Percentiles rank a stretch among this genome's conserved stretches.
phyloP scores from a whole-genome alignment of 2,888 invertebrate species.

The Cephus spinipes region DNA sequence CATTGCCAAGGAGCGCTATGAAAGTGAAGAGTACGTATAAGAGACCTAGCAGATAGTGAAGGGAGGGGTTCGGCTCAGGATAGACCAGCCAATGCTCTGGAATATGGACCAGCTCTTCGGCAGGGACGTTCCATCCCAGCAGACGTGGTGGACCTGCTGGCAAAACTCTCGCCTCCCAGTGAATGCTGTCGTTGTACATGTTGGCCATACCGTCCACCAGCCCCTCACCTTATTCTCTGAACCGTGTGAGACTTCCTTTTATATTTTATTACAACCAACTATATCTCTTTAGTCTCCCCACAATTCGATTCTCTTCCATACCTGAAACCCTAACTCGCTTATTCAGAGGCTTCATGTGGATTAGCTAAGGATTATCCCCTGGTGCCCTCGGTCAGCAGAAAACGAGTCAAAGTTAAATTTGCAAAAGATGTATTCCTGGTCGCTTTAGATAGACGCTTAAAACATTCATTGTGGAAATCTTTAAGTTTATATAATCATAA shows the following conservation, averaged over 20 bases:
- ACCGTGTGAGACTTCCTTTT: conserved; percentile 36
- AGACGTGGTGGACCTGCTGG: conserved; percentile 66
- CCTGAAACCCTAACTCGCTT: conserved; percentile 41
- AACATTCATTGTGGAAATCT: too few relatives aligned
- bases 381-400: conserved; percentile 51
- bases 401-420: conserved; percentile 54
- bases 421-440: neutral
- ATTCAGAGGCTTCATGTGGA: conserved; percentile 55
- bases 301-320: conserved; percentile 27
- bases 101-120: conserved; percentile 80
- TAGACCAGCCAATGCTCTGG: conserved; percentile 81
- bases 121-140: conserved; percentile 82
- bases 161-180: conserved; percentile 58
- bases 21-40: conserved; percentile 82
- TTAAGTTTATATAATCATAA: too few relatives aligned
- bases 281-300: conserved; percentile 25
- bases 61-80: conserved; percentile 83
- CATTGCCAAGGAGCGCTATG: conserved; percentile 82
- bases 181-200: conserved; percentile 56
- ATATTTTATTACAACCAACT: conserved; percentile 36
- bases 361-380: conserved; percentile 58
- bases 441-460: neutral
- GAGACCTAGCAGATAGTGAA: conserved; percentile 83
- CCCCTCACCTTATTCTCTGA: conserved; percentile 49
- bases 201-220: conserved; percentile 53